phyloP scores from a whole-genome alignment of 92 coral and sea anemone species.

The Bergia sp. region DNA sequence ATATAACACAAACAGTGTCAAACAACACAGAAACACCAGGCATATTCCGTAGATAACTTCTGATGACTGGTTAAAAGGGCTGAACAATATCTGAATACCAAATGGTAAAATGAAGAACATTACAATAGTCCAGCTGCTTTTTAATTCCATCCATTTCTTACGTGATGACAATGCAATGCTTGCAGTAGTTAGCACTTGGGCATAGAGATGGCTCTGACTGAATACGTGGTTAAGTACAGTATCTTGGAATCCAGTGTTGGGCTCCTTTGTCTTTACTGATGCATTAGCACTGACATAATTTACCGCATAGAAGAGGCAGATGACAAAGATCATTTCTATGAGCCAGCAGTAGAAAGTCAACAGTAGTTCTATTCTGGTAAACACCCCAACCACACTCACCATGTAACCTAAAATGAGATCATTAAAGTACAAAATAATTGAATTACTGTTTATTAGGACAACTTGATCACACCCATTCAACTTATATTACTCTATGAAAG shows the following conservation, averaged over 20 bases:
- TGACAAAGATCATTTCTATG: slow-evolving; percentile 55
- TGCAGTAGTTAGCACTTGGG: slow-evolving; percentile 74
- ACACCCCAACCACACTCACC: slow-evolving; percentile 57
- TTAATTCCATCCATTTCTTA: slow-evolving; percentile 66
- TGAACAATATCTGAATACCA: slow-evolving; percentile 63
- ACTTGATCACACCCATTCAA: neutral
- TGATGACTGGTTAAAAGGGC: slow-evolving; percentile 58
- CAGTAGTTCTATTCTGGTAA: slow-evolving; percentile 60
- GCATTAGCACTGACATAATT: slow-evolving; percentile 44
- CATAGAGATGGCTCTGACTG: slow-evolving; percentile 72
- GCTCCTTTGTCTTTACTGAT: slow-evolving; percentile 26
- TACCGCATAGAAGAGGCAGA: slow-evolving; percentile 50
- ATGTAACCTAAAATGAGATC: slow-evolving; percentile 54
- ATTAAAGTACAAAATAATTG: neutral
- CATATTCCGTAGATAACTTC: slow-evolving; percentile 57
- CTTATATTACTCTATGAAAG: no score
- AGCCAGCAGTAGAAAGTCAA: slow-evolving; percentile 71
- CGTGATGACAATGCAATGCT: slow-evolving; percentile 74
- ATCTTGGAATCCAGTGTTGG: slow-evolving; percentile 21
- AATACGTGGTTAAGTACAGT: slow-evolving; percentile 51
- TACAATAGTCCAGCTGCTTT: slow-evolving; percentile 62
- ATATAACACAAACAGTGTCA: slow-evolving; percentile 49
- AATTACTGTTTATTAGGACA: no score
- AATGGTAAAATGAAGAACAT: slow-evolving; percentile 71
- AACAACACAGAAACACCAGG: slow-evolving; percentile 57